These are phyloP conservation scores for Dicranocentrus wangi DNA, from an alignment of 2,888 invertebrate species.

Conservation along the genomic window DNA sequence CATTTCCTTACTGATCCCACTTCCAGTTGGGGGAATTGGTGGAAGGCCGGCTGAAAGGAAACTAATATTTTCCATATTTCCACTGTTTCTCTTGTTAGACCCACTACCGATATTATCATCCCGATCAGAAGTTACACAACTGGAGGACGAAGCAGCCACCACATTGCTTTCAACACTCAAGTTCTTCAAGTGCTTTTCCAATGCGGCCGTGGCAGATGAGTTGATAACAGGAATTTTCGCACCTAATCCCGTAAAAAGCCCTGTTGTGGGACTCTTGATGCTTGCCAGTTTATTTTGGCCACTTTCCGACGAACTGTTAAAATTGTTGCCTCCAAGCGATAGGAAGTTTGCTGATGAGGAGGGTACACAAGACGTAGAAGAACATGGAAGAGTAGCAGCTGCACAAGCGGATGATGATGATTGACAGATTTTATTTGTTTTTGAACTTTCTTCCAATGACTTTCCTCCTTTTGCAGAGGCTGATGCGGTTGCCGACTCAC, in stretches of 20 bases:
- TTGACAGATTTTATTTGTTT: slow-evolving; percentile 62
- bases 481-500: slow-evolving; percentile 20
- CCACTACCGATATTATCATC: slow-evolving; percentile 7
- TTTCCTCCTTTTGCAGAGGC: slow-evolving; percentile 11
- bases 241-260: slow-evolving; percentile 60
- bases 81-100: slow-evolving; percentile 49
- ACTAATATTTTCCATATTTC: slow-evolving; percentile 46
- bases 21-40: slow-evolving; percentile 65
- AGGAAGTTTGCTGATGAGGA: slow-evolving; percentile 40
- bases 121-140: slow-evolving; percentile 3
- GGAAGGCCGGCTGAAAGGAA: slow-evolving; percentile 62
- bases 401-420: slow-evolving; percentile 47
- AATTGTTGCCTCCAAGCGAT: slow-evolving; percentile 45
- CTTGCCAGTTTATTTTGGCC: slow-evolving; percentile 57
- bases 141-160: slow-evolving; percentile 19
- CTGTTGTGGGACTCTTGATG: slow-evolving; percentile 23
- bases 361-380: not conserved
- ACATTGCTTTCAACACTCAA: slow-evolving; percentile 52
- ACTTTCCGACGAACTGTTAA: slow-evolving; percentile 41
- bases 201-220: slow-evolving; percentile 59
- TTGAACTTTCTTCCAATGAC: slow-evolving; percentile 54
- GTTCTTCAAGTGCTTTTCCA: slow-evolving; percentile 60
- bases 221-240: slow-evolving; percentile 65
- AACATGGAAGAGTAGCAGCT: not conserved
- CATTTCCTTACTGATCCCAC: slow-evolving; percentile 17